These are phyloP conservation scores for Sphecodes monilicornis DNA, from an alignment of 2,888 invertebrate genomes.

Conservation along the genomic window DNA sequence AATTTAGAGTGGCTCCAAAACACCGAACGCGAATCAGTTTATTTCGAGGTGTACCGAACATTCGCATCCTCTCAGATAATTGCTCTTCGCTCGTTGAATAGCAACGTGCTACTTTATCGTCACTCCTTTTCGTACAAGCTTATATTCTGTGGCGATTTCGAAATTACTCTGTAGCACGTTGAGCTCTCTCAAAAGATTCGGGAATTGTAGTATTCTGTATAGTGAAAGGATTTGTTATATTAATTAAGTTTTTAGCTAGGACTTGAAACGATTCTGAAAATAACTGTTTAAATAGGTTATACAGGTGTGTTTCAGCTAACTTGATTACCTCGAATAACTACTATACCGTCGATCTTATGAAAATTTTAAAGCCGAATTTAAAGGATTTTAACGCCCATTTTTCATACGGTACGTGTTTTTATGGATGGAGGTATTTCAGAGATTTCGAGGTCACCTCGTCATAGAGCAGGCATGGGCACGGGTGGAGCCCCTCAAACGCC, in stretches of 20 bases:
- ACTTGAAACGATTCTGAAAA: not conserved
- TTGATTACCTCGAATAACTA: constrained; percentile 5
- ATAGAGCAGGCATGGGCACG: too few species aligned
- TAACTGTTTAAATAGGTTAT: not conserved
- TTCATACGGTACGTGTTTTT: not conserved
- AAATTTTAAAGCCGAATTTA: not conserved
- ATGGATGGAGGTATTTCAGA: not conserved
- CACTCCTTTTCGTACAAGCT: not conserved
- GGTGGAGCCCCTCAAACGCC: too few species aligned
- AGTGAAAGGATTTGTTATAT: not conserved
- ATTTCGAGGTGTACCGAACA: not conserved
- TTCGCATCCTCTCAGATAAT: not conserved
- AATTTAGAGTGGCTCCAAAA: constrained; percentile 1
- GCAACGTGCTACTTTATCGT: not conserved
- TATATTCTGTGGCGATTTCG: not conserved
- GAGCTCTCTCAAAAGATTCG: too few species aligned
- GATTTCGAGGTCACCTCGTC: not conserved
- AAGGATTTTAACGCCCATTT: not conserved
- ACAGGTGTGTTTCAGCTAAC: constrained; percentile 1
- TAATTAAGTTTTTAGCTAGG: not conserved
- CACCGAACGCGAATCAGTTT: not conserved
- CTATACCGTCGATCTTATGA: not conserved
- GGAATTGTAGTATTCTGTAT: not conserved
- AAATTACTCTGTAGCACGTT: not conserved
- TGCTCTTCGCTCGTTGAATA: not conserved